A percentile compares a stretch with the other conserved stretches of the same genome.
phyloP scores from a whole-genome alignment of 1,140 invertebrate genomes.

The Prorops nasuta region DNA sequence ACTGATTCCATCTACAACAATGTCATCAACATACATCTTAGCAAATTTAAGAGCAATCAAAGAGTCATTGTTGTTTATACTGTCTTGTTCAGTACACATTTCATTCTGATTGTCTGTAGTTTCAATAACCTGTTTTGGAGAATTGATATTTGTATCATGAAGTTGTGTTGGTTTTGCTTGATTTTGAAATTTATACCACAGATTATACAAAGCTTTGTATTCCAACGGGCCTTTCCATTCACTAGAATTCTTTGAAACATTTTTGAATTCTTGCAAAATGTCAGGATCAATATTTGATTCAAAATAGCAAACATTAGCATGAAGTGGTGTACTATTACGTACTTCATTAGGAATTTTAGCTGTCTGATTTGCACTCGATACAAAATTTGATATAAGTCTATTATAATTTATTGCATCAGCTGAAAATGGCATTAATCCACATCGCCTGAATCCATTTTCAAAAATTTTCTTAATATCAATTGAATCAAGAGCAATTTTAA shows the following conservation, averaged over 20 bases:
- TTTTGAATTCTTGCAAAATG: not conserved
- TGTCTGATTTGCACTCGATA: not conserved
- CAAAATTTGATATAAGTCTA: not conserved
- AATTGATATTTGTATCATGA: too few species aligned
- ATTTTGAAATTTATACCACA: too few species aligned
- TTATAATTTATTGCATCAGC: constrained; percentile 8
- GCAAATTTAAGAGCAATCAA: too few species aligned
- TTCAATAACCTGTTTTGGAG: too few species aligned
- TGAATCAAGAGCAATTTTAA: constrained; percentile 8
- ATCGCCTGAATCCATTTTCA: constrained; percentile 2
- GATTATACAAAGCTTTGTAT: not conserved
- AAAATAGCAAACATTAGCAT: not conserved
- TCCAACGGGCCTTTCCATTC: not conserved
- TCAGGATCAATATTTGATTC: not conserved
- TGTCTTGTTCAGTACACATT: too few species aligned
- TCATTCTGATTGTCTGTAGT: too few species aligned
- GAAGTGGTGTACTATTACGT: not conserved
- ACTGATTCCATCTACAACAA: too few species aligned
- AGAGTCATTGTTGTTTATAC: too few species aligned
- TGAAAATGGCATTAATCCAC: constrained; percentile 9
- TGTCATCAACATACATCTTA: too few species aligned
- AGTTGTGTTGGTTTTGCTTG: too few species aligned
- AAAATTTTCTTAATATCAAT: constrained; percentile 8
- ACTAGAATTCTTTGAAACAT: not conserved
- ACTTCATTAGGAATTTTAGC: not conserved